A percentile compares a stretch with the other conserved stretches of the same genome.
phyloP scores from a whole-genome alignment of 2,888 invertebrate genomes.

The Augiades crinisus region DNA sequence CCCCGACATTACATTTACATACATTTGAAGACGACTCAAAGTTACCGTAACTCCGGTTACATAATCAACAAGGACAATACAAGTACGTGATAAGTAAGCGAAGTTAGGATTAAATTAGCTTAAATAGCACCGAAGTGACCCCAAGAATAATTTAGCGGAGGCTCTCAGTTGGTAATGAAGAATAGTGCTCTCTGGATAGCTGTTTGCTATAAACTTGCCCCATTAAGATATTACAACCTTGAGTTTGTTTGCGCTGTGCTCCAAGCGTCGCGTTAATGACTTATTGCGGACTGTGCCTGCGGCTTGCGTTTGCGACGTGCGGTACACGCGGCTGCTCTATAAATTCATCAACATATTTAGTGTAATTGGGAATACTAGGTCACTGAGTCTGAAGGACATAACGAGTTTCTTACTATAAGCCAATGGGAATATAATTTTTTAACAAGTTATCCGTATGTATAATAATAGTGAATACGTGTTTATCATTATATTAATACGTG shows the following conservation, averaged over 20 bases:
- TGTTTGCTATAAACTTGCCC: slow-evolving; percentile 69
- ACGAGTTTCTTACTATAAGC: no score
- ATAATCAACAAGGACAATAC: slow-evolving; percentile 32
- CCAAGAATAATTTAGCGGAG: slow-evolving; percentile 73
- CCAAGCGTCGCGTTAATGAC: slow-evolving; percentile 12
- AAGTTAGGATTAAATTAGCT: slow-evolving; percentile 75
- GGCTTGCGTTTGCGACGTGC: background rate
- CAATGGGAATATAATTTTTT: no score
- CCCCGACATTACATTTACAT: slow-evolving; percentile 19
- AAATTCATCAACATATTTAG: no score
- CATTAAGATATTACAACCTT: slow-evolving; percentile 76
- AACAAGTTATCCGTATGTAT: no score
- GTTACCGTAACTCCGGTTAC: slow-evolving; percentile 18
- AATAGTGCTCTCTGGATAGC: slow-evolving; percentile 69
- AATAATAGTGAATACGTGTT: no score
- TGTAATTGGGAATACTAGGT: no score
- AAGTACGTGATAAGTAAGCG: slow-evolving; percentile 59
- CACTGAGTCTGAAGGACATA: no score
- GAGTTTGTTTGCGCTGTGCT: slow-evolving; percentile 40
- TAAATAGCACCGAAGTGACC: slow-evolving; percentile 77
- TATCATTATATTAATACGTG: no score
- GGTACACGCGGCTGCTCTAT: background rate
- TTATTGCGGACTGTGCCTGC: background rate
- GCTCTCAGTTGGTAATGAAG: slow-evolving; percentile 70
- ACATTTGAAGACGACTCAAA: slow-evolving; percentile 24